phyloP scores from a whole-genome alignment of 2,113 vertebrate species.

The Peromyscus polionotus region DNA sequence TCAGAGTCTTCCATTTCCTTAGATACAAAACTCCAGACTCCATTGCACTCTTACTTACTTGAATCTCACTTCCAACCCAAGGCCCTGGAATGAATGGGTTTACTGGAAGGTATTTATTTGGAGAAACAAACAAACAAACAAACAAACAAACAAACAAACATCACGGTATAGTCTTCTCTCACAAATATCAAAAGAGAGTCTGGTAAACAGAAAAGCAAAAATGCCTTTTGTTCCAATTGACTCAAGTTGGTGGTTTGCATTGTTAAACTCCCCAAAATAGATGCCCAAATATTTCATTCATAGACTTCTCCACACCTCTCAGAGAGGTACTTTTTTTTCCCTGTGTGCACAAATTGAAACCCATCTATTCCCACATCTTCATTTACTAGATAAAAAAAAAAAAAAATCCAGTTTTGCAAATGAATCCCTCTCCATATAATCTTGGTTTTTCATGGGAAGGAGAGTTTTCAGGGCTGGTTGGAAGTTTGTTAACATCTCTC shows the following conservation, averaged over 20 bases:
- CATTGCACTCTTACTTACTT: background rate
- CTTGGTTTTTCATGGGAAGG: background rate
- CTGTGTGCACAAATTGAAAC: slow-evolving; percentile 10
- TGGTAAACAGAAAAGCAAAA: background rate
- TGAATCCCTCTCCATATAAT: background rate
- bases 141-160: slow-evolving; percentile 2
- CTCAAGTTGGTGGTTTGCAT: background rate
- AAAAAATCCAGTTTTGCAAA: slow-evolving; percentile 16
- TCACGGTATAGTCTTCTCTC: background rate
- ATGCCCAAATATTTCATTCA: background rate
- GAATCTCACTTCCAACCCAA: background rate
- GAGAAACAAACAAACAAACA: background rate
- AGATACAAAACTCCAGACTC: background rate
- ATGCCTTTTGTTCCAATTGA: background rate
- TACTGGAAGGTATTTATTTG: background rate
- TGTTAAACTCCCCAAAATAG: background rate
- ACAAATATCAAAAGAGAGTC: background rate
- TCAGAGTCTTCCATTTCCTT: background rate
- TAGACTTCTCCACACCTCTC: background rate
- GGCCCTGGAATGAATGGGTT: background rate
- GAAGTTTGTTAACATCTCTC: slow-evolving; percentile 12
- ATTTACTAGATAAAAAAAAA: background rate
- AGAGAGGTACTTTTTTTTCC: background rate
- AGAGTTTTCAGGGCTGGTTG: background rate
- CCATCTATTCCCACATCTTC: background rate